A percentile compares a stretch with the other conserved stretches of the same genome.
Conservation (phyloP, 2,888 invertebrate species). For the Yponomeuta malinellus region DNA sequence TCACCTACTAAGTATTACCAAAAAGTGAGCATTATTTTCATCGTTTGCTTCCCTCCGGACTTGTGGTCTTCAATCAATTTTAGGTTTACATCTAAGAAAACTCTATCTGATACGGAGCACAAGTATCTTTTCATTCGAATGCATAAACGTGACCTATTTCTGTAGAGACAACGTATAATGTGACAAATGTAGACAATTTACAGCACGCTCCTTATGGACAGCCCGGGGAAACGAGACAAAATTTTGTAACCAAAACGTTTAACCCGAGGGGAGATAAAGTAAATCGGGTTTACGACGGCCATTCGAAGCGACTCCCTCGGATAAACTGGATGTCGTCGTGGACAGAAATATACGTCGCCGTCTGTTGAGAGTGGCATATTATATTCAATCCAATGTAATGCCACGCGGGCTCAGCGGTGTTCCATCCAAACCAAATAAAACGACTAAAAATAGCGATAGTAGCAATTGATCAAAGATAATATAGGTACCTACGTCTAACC, state of each 20-base stretch:
- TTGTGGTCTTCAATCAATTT: too few species aligned
- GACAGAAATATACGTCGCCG: conserved; percentile 11
- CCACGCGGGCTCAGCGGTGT: neutral
- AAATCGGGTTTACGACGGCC: conserved; percentile 40
- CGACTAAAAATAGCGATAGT: too few species aligned
- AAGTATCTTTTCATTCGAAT: too few species aligned
- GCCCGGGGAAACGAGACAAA: conserved; percentile 6
- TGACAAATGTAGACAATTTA: neutral
- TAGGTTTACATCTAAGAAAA: too few species aligned
- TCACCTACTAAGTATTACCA: too few species aligned
- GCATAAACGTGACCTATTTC: neutral
- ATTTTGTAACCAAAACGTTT: conserved; percentile 30
- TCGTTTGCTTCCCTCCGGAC: too few species aligned
- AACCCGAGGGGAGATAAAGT: conserved; percentile 47
- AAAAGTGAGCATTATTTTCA: too few species aligned
- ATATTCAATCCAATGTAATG: neutral
- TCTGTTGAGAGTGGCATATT: conserved; percentile 6
- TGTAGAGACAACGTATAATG: neutral
- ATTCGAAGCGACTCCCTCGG: conserved; percentile 41
- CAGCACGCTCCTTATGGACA: neutral
- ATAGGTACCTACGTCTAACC: too few species aligned
- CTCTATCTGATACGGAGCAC: too few species aligned
- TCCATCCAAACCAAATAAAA: neutral
- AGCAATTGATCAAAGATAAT: too few species aligned
- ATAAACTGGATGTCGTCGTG: conserved; percentile 31